Evolutionary conservation across 1,140 invertebrate species (phyloP).

Genomic region (Nasonia giraulti): DNA sequence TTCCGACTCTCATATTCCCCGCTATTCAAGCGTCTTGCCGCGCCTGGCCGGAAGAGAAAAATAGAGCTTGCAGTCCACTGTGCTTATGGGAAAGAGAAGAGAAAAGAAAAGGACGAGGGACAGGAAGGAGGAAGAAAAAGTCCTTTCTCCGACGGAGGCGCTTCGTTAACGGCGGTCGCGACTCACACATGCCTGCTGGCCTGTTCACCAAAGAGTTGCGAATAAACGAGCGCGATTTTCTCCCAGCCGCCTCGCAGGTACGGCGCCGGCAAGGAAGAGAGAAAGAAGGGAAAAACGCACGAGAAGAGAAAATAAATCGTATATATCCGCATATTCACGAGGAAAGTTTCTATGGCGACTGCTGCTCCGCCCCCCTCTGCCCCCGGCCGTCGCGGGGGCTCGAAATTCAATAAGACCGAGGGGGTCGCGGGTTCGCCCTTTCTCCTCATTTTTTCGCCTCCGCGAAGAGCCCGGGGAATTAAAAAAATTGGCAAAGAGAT

Average conservation of each 20-base stretch:
- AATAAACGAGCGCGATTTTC: conserved; percentile 48
- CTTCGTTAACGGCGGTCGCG: conserved; percentile 1
- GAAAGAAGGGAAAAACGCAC: conserved; percentile 37
- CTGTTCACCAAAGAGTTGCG: conserved; percentile 35
- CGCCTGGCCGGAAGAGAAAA: not conserved
- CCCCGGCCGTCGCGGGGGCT: not conserved
- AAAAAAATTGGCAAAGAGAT: conserved; percentile 15
- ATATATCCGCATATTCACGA: conserved; percentile 54
- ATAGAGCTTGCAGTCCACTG: conserved; percentile 26
- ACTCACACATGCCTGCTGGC: not conserved
- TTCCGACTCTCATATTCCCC: conserved; percentile 27
- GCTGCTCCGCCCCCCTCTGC: not conserved
- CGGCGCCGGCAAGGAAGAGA: not conserved
- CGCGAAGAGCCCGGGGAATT: not conserved
- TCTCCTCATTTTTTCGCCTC: not conserved
- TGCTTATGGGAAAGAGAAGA: not conserved
- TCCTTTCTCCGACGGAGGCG: conserved; percentile 26
- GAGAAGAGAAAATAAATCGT: conserved; percentile 51
- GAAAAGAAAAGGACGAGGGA: not conserved
- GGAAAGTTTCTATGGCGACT: conserved; percentile 50
- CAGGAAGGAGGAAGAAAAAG: not conserved
- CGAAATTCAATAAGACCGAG: conserved; percentile 51
- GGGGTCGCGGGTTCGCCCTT: not conserved
- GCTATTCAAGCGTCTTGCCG: conserved; percentile 7
- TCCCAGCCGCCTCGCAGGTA: not conserved